Base-by-base conservation (phyloP, 2,888 invertebrate species). In the Lissonota sp. region DNA sequence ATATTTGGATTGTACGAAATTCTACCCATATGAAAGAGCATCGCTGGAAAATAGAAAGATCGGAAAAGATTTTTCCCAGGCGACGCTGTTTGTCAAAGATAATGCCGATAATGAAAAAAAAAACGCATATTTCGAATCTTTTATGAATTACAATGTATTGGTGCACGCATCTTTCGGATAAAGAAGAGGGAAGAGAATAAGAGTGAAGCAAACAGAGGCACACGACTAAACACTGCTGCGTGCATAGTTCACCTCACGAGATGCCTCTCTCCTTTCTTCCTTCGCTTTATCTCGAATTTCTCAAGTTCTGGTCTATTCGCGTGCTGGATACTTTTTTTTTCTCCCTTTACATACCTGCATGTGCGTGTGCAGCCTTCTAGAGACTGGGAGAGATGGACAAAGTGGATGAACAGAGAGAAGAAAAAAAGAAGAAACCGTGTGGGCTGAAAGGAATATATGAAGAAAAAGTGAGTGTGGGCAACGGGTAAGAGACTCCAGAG, bases 171-270 rank as follows among this genome's bases (percentile, higher is more conserved):
- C 26, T 26, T n/a, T 26, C 26, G 26, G 26, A 10, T 14, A 58
- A 58, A 44, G n/a, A 49, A 64, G 69, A 51, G 51, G 6, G 57
- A 64, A 57, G 16, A 55, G 39, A 42, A 55, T 55, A 46, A 67
- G 72, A 67, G 57, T 80, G 84, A 85, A 76, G 81, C 84, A 86
- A 87, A 88, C 69, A 84, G 62, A 81, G 82, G 78, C 84, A 78
- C 81, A 79, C 86, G 84, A 80, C 80, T 57, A 64, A 40, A 66
- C 63, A 58, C 67, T 76, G 73, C 67, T 79, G 80, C 74, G 62
- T 78, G 75, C 40, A 79, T 57, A 55, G 70, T 70, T 58, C 57
- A 49, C 12, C 63, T 69, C 64, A 62, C 72, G 67, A 80, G 67
- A 72, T 76, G 46, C 46, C 14, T 53, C 53, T 64, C 57, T 62